phyloP scores from a whole-genome alignment of 2,888 invertebrate species.

The Candidula unifasciata region DNA sequence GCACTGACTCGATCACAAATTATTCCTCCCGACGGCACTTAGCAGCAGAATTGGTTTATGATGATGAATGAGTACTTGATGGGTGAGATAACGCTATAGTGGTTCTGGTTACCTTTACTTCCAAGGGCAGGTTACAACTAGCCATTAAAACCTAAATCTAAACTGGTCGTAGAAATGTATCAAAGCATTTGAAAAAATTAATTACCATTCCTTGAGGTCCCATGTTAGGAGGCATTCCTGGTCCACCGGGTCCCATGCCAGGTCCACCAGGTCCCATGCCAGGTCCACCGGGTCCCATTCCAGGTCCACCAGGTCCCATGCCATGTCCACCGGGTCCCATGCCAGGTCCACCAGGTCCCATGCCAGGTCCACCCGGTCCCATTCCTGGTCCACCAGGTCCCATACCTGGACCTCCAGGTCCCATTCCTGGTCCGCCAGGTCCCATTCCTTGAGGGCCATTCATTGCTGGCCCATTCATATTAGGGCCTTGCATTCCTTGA shows the following conservation, averaged over 20 bases:
- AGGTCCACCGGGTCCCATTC: slow-evolving; percentile 27
- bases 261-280: slow-evolving; percentile 28
- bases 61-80: too few relatives aligned
- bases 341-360: slow-evolving; percentile 26
- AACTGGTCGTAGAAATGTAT: too few relatives aligned
- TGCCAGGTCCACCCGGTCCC: slow-evolving; percentile 25
- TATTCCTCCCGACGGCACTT: too few relatives aligned
- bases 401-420: slow-evolving; percentile 33
- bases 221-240: background rate
- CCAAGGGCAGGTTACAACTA: too few relatives aligned
- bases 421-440: slow-evolving; percentile 8
- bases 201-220: slow-evolving; percentile 44
- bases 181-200: background rate
- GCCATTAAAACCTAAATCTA: too few relatives aligned
- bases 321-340: slow-evolving; percentile 2
- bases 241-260: slow-evolving; percentile 22
- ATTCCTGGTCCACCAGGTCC: slow-evolving; percentile 49
- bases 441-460: slow-evolving; percentile 43
- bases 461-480: slow-evolving; percentile 62
- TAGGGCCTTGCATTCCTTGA: slow-evolving; percentile 74
- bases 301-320: slow-evolving; percentile 9
- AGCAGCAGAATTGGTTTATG: too few relatives aligned
- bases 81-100: too few relatives aligned
- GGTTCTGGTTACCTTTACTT: too few relatives aligned
- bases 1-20: too few relatives aligned